A percentile compares a stretch with the other conserved stretches of the same genome.
These are phyloP conservation scores for Notarius lentiginosus DNA, from an alignment of 2,113 vertebrate genomes.

Conservation along the genomic window DNA sequence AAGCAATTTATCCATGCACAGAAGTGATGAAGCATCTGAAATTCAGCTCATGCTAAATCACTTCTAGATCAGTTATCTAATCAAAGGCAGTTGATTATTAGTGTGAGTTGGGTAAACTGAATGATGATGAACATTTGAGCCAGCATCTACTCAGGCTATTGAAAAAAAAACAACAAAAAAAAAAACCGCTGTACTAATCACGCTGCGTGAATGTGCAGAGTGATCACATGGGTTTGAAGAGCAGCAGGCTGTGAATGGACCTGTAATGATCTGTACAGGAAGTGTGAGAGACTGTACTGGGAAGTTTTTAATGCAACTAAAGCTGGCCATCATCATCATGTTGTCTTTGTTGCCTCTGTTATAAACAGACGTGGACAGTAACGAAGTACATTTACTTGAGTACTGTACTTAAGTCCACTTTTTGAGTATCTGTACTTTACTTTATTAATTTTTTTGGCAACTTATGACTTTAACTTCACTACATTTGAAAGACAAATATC, in stretches of 20 bases:
- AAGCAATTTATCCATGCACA: conserved; percentile 17
- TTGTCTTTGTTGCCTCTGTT: neutral
- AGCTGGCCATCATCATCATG: conserved; percentile 7
- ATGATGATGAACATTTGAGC: conserved; percentile 35
- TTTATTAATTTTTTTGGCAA: too few relatives aligned
- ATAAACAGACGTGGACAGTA: neutral
- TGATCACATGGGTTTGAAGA: conserved; percentile 31
- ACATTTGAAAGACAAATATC: too few relatives aligned
- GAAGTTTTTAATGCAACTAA: conserved; percentile 22
- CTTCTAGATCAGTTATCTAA: conserved; percentile 42
- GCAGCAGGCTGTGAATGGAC: conserved; percentile 37
- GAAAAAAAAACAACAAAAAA: neutral
- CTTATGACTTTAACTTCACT: too few relatives aligned
- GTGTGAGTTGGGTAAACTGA: conserved; percentile 48
- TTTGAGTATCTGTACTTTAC: too few relatives aligned
- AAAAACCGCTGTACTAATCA: conserved; percentile 43
- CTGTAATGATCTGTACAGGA: conserved; percentile 35
- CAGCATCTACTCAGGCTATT: conserved; percentile 38
- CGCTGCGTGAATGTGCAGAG: conserved; percentile 43
- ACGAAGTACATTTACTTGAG: too few relatives aligned
- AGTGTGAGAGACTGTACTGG: conserved; percentile 9
- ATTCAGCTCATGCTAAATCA: conserved; percentile 30
- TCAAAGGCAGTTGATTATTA: conserved; percentile 45
- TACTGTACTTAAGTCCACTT: too few relatives aligned
- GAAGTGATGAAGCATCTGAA: conserved; percentile 31